A percentile compares a stretch with the other conserved stretches of the same genome.
These are phyloP conservation scores for Thamnophis sirtalis DNA, from an alignment of 2,113 vertebrate species.

Conservation along the genomic window DNA sequence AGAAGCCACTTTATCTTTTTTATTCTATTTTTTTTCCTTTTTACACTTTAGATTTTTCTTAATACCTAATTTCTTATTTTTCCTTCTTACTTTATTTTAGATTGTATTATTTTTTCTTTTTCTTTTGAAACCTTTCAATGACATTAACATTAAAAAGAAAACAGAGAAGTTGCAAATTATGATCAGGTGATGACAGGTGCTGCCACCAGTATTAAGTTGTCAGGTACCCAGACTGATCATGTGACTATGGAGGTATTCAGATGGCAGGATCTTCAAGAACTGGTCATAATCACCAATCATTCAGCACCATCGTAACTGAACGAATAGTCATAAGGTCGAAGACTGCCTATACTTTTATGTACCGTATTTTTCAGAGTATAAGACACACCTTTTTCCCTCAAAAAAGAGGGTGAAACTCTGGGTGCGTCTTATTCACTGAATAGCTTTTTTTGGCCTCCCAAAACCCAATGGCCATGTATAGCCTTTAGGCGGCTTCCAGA, in stretches of 20 bases:
- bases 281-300: not conserved
- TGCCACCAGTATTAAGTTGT: not conserved
- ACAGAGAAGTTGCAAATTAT: not conserved
- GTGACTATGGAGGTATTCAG: not conserved
- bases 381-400: too few species aligned
- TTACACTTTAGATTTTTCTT: not conserved
- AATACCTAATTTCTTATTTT: not conserved
- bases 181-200: not conserved
- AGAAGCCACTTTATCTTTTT: not conserved
- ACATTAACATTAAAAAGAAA: not conserved
- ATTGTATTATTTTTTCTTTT: not conserved
- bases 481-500: too few species aligned
- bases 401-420: too few species aligned
- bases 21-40: not conserved
- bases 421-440: too few species aligned
- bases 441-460: too few species aligned
- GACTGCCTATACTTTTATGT: not conserved
- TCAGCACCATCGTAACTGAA: not conserved
- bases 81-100: not conserved
- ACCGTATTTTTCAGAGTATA: too few species aligned
- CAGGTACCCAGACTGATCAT: not conserved
- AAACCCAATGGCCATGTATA: too few species aligned
- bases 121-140: not conserved
- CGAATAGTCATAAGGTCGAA: not conserved
- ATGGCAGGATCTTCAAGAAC: not conserved